Evolutionary conservation across 92 coral and sea anemone species (phyloP).

Genomic region (Siderastrea siderea): DNA sequence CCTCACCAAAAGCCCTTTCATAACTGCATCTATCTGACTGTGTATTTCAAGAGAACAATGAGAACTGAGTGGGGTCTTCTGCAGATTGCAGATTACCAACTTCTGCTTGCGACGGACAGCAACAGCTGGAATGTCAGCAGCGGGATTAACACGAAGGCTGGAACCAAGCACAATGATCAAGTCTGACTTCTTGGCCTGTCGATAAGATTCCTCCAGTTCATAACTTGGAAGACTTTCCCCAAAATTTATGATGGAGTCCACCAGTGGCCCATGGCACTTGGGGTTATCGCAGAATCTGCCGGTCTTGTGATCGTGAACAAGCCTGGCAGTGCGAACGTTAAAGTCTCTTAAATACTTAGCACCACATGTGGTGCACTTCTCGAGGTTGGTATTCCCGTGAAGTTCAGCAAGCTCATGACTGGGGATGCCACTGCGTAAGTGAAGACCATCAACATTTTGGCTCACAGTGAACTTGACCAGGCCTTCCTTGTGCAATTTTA

Average conservation of each 20-base stretch:
- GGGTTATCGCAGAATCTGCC: constrained; percentile 74
- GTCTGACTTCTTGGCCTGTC: constrained; percentile 54
- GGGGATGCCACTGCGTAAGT: constrained; percentile 77
- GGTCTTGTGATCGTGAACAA: constrained; percentile 72
- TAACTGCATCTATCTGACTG: constrained; percentile 62
- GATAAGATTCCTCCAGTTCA: constrained; percentile 60
- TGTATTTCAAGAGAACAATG: constrained; percentile 63
- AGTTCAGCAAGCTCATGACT: constrained; percentile 79
- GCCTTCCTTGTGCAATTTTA: constrained; percentile 74
- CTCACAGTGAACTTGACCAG: constrained; percentile 81
- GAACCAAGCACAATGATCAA: constrained; percentile 70
- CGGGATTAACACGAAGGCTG: constrained; percentile 71
- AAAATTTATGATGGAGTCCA: constrained; percentile 78
- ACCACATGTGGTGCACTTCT: constrained; percentile 76
- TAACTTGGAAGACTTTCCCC: constrained; percentile 76
- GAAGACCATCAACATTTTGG: constrained; percentile 86
- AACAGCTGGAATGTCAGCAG: constrained; percentile 73
- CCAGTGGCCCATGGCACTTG: constrained; percentile 66
- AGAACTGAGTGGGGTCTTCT: constrained; percentile 69
- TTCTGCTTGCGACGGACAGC: constrained; percentile 59
- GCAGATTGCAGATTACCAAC: constrained; percentile 72
- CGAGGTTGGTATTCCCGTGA: constrained; percentile 80
- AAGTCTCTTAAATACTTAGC: constrained; percentile 79
- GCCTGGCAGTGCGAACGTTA: constrained; percentile 61
- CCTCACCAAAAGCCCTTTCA: constrained; percentile 62